Base-by-base conservation (phyloP, 2,888 invertebrate species). In the Hemistola chrysoprasaria region DNA sequence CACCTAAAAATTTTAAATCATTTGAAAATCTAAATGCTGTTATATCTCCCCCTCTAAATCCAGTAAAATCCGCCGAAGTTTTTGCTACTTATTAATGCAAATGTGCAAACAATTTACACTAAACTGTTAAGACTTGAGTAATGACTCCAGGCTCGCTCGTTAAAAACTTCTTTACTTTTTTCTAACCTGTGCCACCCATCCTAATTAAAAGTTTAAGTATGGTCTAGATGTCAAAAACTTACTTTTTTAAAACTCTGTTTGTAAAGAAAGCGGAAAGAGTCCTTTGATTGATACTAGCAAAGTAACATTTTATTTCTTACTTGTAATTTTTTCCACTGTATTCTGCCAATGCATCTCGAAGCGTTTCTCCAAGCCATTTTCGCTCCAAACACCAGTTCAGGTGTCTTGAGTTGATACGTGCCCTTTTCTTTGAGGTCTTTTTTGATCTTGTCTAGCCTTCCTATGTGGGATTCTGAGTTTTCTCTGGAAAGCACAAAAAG, bases 261-360 rank as follows among this genome's bases (percentile, higher is more conserved):
- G n/a, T 16, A 16, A 3, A 16, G 16, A 16, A 16, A 16, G n/a
- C n/a, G n/a, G n/a, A n/a, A n/a, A n/a, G n/a, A n/a, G n/a, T n/a
- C n/a, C n/a, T n/a, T n/a, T n/a, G n/a, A n/a, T n/a, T n/a, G n/a
- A n/a, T n/a, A n/a, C n/a, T n/a, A n/a, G n/a, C n/a, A n/a, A n/a
- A 16, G 16, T 9, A 25, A 9, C 9, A 25, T 6, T 25, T 1
- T 25, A 2, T 25, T 6, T 25, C 75, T 78, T 71, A 97, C 98
- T 92, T 97, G 97, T 57, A 98, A 78, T 80, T 98, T 98, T 6
- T 97, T 96, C 98, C 98, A 98, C 68, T 98, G 98, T 71, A 98
- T 98, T 54, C 98, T 90, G 0, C 98, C 98, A 57, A 98, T 98
- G 71, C 98, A 98, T 34, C 98, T 90, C 0, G 95, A 92, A 0